Evolutionary conservation across 1,140 invertebrate species (phyloP).

Genomic region (Medauroidea extradentata): DNA sequence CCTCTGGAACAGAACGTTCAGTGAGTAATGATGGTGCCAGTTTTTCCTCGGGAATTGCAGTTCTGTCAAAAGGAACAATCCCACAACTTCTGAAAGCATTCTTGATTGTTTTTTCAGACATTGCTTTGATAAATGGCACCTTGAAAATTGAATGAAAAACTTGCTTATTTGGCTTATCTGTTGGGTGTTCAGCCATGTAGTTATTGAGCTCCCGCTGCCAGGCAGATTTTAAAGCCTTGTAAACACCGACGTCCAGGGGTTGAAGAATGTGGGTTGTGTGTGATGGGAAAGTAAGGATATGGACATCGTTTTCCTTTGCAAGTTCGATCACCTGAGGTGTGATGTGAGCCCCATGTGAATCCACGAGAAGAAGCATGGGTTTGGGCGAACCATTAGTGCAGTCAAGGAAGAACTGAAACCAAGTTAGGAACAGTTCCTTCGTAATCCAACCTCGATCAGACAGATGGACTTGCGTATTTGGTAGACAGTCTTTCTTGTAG

Average conservation of each 20-base stretch:
- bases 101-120: neutral
- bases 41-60: neutral
- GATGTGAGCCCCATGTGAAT: constrained; percentile 35
- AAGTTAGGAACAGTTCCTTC: constrained; percentile 2
- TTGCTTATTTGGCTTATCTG: neutral
- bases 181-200: neutral
- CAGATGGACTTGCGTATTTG: constrained; percentile 6
- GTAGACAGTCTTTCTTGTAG: constrained; percentile 1
- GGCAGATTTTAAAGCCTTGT: constrained; percentile 39
- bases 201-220: neutral
- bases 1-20: neutral
- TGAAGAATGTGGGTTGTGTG: constrained; percentile 39
- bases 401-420: neutral
- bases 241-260: constrained; percentile 39
- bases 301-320: constrained; percentile 34
- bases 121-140: neutral
- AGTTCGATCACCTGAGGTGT: constrained; percentile 33
- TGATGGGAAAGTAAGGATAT: constrained; percentile 35
- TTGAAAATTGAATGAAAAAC: constrained; percentile 3
- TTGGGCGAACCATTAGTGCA: too few species aligned
- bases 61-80: neutral
- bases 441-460: constrained; percentile 10
- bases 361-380: constrained; percentile 26
- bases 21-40: constrained; percentile 1
- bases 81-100: neutral